Conservation (phyloP, 2,797 vertebrate genomes). For the Apogon talboti region DNA sequence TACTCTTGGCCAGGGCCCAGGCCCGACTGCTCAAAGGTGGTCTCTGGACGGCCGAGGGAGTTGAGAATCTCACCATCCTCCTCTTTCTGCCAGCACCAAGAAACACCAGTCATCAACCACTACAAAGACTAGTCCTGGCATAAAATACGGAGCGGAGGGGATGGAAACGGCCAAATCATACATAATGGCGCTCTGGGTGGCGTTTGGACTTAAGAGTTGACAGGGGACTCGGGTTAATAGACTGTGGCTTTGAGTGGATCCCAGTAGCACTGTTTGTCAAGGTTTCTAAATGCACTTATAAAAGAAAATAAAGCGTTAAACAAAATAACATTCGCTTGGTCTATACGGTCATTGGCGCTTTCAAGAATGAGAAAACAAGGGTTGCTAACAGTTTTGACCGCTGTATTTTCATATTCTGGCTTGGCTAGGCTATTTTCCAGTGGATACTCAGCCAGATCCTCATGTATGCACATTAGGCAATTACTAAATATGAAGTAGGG, state of each 20-base stretch:
- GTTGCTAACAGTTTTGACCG: slow-evolving; percentile 58
- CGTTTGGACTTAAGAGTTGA: slow-evolving; percentile 45
- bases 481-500: slow-evolving; percentile 45
- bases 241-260: slow-evolving; percentile 54
- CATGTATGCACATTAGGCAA: slow-evolving; percentile 33
- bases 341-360: slow-evolving; percentile 53
- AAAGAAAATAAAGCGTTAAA: slow-evolving; percentile 59
- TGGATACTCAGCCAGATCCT: slow-evolving; percentile 37
- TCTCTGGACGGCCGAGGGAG: slow-evolving; percentile 90
- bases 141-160: slow-evolving; percentile 18
- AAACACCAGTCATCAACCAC: slow-evolving; percentile 50
- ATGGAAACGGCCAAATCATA: slow-evolving; percentile 58
- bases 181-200: slow-evolving; percentile 62
- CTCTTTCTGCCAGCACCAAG: slow-evolving; percentile 89
- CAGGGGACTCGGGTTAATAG: slow-evolving; percentile 42
- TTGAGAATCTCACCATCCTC: slow-evolving; percentile 93
- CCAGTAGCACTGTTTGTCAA: slow-evolving; percentile 53
- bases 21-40: slow-evolving; percentile 94
- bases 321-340: slow-evolving; percentile 55
- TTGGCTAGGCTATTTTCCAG: slow-evolving; percentile 65
- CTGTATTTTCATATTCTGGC: slow-evolving; percentile 56
- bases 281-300: slow-evolving; percentile 56
- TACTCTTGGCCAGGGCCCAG: slow-evolving; percentile 96
- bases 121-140: slow-evolving; percentile 53
- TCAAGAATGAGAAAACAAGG: slow-evolving; percentile 49